Conservation (phyloP, 2,888 invertebrate species). For the Dioctria linearis region DNA sequence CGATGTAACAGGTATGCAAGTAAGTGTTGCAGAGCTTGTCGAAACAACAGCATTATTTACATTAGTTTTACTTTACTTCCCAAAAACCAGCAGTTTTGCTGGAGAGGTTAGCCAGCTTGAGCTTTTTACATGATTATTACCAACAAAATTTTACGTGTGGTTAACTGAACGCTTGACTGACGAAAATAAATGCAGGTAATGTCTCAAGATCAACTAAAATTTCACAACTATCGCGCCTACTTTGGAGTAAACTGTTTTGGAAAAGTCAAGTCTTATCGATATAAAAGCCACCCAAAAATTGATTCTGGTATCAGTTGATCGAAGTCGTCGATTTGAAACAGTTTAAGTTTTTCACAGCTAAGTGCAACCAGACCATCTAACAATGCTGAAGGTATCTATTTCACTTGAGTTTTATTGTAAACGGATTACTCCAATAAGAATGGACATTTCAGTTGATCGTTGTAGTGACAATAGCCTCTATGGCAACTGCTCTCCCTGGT, state of each 20-base stretch:
- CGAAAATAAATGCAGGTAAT: constrained; percentile 12
- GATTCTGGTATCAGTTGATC: constrained; percentile 1
- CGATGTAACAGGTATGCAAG: too few species aligned
- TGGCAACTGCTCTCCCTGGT: neutral
- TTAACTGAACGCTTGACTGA: constrained; percentile 7
- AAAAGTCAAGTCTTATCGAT: neutral
- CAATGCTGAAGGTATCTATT: constrained; percentile 6
- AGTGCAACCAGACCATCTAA: neutral
- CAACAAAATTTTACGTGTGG: neutral
- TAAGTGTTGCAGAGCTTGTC: too few species aligned
- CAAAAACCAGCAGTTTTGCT: too few species aligned
- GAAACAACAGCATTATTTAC: too few species aligned
- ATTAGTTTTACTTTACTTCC: too few species aligned
- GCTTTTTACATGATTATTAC: too few species aligned
- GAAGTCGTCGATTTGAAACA: neutral
- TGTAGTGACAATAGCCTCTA: constrained; percentile 1
- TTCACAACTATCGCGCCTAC: constrained; percentile 11
- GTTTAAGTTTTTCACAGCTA: neutral
- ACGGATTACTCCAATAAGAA: neutral
- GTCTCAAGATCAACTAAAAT: constrained; percentile 18
- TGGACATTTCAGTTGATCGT: constrained; percentile 20
- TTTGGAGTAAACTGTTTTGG: neutral
- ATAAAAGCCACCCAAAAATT: constrained; percentile 13
- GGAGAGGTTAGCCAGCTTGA: too few species aligned
- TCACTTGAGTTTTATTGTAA: too few species aligned